These are phyloP conservation scores for Hassar affinis DNA, from an alignment of 2,113 vertebrate genomes.

Conservation along the genomic window DNA sequence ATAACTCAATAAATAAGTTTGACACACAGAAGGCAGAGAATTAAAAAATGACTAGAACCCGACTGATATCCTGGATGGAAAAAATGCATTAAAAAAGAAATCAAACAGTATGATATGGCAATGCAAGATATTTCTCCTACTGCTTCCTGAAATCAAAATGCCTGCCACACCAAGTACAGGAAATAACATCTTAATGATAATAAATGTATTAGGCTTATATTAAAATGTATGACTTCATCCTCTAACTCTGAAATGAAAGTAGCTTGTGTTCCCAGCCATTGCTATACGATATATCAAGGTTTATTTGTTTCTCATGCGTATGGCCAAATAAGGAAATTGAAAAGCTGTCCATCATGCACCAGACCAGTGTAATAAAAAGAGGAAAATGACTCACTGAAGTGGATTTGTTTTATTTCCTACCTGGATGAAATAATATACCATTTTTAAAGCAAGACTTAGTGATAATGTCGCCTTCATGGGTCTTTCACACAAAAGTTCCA, in stretches of 20 bases:
- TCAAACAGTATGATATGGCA: slow-evolving; percentile 60
- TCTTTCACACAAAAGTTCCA: slow-evolving; percentile 1
- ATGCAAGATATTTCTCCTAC: slow-evolving; percentile 41
- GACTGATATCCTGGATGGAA: slow-evolving; percentile 47
- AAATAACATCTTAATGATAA: slow-evolving; percentile 65
- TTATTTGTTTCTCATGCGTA: background rate
- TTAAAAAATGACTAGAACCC: background rate
- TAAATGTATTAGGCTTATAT: slow-evolving; percentile 60
- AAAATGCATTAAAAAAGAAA: slow-evolving; percentile 31
- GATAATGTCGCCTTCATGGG: background rate
- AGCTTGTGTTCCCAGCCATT: background rate
- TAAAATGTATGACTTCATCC: slow-evolving; percentile 55
- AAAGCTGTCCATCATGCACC: background rate
- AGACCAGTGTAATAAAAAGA: background rate
- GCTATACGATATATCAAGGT: background rate
- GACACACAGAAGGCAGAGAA: background rate
- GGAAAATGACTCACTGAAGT: background rate
- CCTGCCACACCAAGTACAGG: slow-evolving; percentile 60
- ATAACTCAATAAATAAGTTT: slow-evolving; percentile 15
- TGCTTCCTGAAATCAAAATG: slow-evolving; percentile 52
- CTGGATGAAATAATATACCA: background rate
- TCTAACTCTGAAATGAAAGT: slow-evolving; percentile 55
- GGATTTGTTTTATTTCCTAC: background rate
- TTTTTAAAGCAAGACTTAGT: background rate
- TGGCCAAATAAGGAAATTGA: slow-evolving; percentile 32